A percentile compares a stretch with the other conserved stretches of the same genome.
Evolutionary conservation across 1,140 invertebrate genomes (phyloP).

Genomic region (Daktulosphaira vitifoliae): DNA sequence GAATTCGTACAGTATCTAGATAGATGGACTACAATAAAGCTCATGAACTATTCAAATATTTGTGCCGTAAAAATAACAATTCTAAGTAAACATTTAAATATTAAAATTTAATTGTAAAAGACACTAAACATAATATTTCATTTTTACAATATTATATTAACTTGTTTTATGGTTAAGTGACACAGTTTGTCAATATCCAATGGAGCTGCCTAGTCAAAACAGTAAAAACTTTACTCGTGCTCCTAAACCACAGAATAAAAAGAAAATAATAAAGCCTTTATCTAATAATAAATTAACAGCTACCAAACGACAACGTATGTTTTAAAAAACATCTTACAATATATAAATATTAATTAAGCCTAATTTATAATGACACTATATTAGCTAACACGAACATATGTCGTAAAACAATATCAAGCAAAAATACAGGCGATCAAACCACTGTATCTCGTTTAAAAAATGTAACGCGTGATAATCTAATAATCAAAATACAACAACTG

Average conservation of each 20-base stretch:
- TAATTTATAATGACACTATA: background rate
- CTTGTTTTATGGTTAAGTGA: too few relatives aligned
- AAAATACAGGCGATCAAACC: background rate
- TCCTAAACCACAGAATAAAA: background rate
- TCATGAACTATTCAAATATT: too few relatives aligned
- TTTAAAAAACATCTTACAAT: background rate
- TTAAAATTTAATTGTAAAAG: too few relatives aligned
- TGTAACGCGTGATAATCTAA: background rate
- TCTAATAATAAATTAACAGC: slow-evolving; percentile 3
- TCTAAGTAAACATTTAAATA: too few relatives aligned
- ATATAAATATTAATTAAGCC: background rate
- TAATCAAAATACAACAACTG: background rate
- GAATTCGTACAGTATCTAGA: too few relatives aligned
- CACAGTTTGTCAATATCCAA: too few relatives aligned
- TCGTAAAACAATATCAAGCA: background rate
- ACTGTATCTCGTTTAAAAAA: background rate
- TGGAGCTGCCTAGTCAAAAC: background rate
- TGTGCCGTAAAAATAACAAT: too few relatives aligned
- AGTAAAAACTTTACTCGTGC: background rate
- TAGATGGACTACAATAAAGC: too few relatives aligned
- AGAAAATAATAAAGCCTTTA: slow-evolving; percentile 17
- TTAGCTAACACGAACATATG: too few relatives aligned
- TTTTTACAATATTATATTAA: too few relatives aligned
- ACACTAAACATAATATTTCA: too few relatives aligned
- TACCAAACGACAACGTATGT: slow-evolving; percentile 11